Conservation (phyloP, 2,888 invertebrate genomes). For the Cantharis flavilabris region DNA sequence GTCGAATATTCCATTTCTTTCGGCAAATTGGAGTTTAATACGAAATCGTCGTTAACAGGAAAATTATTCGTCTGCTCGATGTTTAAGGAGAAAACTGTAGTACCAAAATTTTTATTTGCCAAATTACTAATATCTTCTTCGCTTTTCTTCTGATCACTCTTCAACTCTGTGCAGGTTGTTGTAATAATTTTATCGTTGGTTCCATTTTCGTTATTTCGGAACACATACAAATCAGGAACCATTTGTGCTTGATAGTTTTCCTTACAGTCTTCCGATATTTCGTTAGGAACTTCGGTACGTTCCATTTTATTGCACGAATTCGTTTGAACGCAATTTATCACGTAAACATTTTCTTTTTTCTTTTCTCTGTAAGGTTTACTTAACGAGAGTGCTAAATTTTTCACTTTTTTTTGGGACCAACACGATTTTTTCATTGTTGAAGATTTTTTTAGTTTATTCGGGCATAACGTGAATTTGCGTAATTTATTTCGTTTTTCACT, state of each 20-base stretch:
- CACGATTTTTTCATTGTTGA: slow-evolving; percentile 38
- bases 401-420: slow-evolving; percentile 43
- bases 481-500: slow-evolving; percentile 68
- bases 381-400: slow-evolving; percentile 37
- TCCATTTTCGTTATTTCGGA: slow-evolving; percentile 14
- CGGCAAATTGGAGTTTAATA: slow-evolving; percentile 39
- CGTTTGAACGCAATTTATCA: slow-evolving; percentile 14
- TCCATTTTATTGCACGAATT: slow-evolving; percentile 20
- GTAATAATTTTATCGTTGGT: not conserved
- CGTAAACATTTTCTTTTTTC: slow-evolving; percentile 21
- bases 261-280: slow-evolving; percentile 45
- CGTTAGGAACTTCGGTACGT: slow-evolving; percentile 5
- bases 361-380: slow-evolving; percentile 35
- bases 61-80: slow-evolving; percentile 15
- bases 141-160: slow-evolving; percentile 2
- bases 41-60: slow-evolving; percentile 14
- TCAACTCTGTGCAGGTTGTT: slow-evolving; percentile 1
- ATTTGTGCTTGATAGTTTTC: slow-evolving; percentile 52
- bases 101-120: slow-evolving; percentile 7
- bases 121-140: not conserved
- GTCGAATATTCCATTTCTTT: slow-evolving; percentile 51
- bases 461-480: slow-evolving; percentile 47
- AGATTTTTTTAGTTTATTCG: slow-evolving; percentile 42
- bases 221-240: slow-evolving; percentile 49
- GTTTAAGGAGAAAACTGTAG: slow-evolving; percentile 13